Evolutionary conservation across 2,888 invertebrate species (phyloP).

Genomic region (Eupithecia insigniata): DNA sequence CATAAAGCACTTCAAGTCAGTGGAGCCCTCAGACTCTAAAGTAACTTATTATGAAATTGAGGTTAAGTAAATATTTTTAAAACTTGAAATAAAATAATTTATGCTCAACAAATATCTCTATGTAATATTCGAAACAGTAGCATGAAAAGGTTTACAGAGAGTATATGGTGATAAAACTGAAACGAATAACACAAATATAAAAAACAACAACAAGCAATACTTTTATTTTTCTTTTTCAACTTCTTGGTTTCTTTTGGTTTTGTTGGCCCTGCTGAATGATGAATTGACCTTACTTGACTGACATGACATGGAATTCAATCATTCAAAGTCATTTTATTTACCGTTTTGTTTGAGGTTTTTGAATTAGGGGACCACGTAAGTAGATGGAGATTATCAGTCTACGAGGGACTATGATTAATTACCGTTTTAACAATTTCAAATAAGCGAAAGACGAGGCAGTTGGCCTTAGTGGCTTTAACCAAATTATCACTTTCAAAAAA

Average conservation of each 20-base stretch:
- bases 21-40: neutral
- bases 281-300: neutral
- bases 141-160: neutral
- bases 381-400: too few species aligned
- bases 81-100: neutral
- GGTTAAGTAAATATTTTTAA: conserved; percentile 10
- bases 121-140: neutral
- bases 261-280: neutral
- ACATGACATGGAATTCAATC: neutral
- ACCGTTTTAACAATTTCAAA: too few species aligned
- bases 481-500: neutral
- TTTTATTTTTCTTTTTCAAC: too few species aligned
- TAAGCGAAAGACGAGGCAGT: too few species aligned
- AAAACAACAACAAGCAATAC: neutral
- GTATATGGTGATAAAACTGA: neutral
- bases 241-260: too few species aligned
- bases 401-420: too few species aligned
- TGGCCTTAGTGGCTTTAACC: too few species aligned
- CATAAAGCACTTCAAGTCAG: neutral
- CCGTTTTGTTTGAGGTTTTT: too few species aligned
- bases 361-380: too few species aligned
- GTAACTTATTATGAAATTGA: neutral
- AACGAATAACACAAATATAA: neutral
- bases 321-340: neutral
- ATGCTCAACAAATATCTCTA: neutral